Evolutionary conservation across 1,140 invertebrate genomes (phyloP).

Genomic region (Ostrea edulis): DNA sequence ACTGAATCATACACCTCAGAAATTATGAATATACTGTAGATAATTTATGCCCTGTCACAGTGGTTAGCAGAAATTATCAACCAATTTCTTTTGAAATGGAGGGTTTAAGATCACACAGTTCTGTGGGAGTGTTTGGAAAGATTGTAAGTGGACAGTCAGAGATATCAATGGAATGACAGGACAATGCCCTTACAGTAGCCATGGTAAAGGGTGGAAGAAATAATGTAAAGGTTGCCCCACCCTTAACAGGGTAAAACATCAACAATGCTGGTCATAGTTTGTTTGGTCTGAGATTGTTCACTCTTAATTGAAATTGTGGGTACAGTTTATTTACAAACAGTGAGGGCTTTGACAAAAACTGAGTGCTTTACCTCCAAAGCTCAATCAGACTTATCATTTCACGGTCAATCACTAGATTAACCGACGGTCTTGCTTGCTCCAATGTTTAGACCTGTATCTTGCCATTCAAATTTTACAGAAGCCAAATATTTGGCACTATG

Average conservation of each 20-base stretch:
- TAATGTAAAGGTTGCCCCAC: neutral
- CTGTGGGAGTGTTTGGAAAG: neutral
- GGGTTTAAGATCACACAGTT: neutral
- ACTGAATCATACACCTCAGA: neutral
- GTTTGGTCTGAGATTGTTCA: neutral
- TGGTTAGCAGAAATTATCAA: neutral
- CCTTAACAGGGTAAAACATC: neutral
- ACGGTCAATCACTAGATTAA: conserved; percentile 9
- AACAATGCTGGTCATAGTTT: neutral
- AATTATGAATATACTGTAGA: neutral
- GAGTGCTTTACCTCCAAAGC: neutral
- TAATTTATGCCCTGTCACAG: neutral
- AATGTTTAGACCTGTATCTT: conserved; percentile 21
- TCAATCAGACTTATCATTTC: neutral
- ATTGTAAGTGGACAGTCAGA: neutral
- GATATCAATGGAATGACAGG: neutral
- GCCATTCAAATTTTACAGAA: conserved; percentile 30
- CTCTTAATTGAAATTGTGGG: conserved; percentile 19
- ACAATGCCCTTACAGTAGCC: neutral
- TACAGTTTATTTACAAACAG: conserved; percentile 22
- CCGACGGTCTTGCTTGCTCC: neutral
- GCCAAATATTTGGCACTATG: conserved; percentile 22
- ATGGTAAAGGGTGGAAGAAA: neutral
- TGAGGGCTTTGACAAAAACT: neutral
- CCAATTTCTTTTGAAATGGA: neutral